Evolutionary conservation across 2,888 invertebrate genomes (phyloP).

Genomic region (Agrotis clavis): DNA sequence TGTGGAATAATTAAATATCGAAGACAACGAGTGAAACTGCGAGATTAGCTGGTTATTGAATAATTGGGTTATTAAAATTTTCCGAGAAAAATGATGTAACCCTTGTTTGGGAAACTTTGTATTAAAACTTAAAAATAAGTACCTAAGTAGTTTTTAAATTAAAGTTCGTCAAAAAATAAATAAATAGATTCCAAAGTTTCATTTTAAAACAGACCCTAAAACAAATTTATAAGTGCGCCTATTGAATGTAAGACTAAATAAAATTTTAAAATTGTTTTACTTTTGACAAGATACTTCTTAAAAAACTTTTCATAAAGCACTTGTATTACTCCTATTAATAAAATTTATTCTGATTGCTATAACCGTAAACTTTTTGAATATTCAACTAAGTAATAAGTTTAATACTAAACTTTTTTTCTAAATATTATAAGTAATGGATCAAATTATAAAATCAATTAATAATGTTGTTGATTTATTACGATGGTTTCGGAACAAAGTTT

Average conservation of each 20-base stretch:
- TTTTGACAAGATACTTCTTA: conserved; percentile 45
- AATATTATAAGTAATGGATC: conserved; percentile 62
- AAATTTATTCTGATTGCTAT: conserved; percentile 64
- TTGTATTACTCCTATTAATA: conserved; percentile 49
- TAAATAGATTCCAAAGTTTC: background rate
- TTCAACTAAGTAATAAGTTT: conserved; percentile 68
- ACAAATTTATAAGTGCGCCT: background rate
- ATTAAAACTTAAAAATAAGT: background rate
- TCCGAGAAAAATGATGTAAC: no score
- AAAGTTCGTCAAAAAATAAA: background rate
- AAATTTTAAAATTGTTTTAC: conserved; percentile 43
- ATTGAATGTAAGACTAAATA: conserved; percentile 21
- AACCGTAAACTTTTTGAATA: conserved; percentile 66
- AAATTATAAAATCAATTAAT: conserved; percentile 57
- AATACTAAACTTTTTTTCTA: conserved; percentile 57
- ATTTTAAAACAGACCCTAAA: background rate
- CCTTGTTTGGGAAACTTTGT: background rate
- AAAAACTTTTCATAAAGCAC: conserved; percentile 39
- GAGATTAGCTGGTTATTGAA: no score
- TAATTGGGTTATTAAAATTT: no score
- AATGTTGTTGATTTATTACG: conserved; percentile 58
- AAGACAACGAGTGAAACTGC: no score
- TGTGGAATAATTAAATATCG: no score
- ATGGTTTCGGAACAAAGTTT: conserved; percentile 48
- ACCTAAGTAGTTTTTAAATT: background rate